phyloP scores from a whole-genome alignment of 1,140 invertebrate genomes.

The Solenopsis invicta region DNA sequence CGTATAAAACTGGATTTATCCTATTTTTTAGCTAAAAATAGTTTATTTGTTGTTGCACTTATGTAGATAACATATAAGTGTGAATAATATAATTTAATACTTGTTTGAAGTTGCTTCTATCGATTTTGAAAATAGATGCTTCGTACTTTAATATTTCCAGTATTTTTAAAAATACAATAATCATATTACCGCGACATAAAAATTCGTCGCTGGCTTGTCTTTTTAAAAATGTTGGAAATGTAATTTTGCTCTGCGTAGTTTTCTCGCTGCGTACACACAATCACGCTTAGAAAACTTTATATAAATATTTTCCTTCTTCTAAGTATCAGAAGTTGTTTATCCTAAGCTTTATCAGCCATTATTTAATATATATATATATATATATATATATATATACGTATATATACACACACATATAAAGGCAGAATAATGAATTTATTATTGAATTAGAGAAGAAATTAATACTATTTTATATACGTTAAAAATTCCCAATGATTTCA shows the following conservation, averaged over 20 bases:
- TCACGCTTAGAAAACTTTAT: slow-evolving; percentile 17
- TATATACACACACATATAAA: too few relatives aligned
- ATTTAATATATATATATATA: too few relatives aligned
- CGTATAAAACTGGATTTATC: slow-evolving; percentile 8
- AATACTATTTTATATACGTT: background rate
- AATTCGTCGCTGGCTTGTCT: background rate
- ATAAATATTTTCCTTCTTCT: background rate
- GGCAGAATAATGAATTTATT: background rate
- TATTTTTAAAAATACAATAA: background rate
- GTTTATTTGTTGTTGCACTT: slow-evolving; percentile 56
- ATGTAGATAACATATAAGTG: slow-evolving; percentile 24
- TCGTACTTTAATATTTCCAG: background rate
- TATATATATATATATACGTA: too few relatives aligned
- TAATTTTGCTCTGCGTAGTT: slow-evolving; percentile 8
- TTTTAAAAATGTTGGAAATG: slow-evolving; percentile 49
- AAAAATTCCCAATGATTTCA: background rate
- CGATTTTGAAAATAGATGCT: background rate
- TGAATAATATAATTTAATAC: slow-evolving; percentile 1
- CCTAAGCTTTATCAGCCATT: background rate
- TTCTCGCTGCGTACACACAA: slow-evolving; percentile 10
- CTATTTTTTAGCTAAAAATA: slow-evolving; percentile 51
- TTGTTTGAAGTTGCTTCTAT: background rate
- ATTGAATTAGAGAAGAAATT: background rate
- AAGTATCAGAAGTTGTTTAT: slow-evolving; percentile 33
- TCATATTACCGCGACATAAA: background rate